Evolutionary conservation across 2,888 invertebrate genomes (phyloP), one percentile per base, ranked within the genome.

Genomic region (Spialia ferax): DNA sequence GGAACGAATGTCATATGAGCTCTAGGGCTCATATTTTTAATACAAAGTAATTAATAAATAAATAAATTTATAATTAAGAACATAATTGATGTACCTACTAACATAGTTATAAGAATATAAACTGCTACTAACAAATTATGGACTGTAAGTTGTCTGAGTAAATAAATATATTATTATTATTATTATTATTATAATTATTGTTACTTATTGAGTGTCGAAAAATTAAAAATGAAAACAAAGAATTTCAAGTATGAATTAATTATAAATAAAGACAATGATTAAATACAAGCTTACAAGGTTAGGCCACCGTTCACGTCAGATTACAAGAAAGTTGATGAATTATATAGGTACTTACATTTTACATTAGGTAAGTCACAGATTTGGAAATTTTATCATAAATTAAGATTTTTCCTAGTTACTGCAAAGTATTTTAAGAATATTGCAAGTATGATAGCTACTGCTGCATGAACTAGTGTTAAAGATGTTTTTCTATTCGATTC

Each of bases 161-260:
- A n/a, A n/a, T n/a, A n/a, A 56, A 56, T 18, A 56, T 56, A 32
- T 56, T n/a, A 26, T 1, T 50, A 50, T 50, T 10, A 22, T 50
- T n/a, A n/a, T n/a, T n/a, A n/a, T n/a, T n/a, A n/a, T n/a, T n/a
- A n/a, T n/a, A n/a, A n/a, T n/a, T n/a, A n/a, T n/a, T n/a, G n/a
- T n/a, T n/a, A n/a, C n/a, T n/a, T n/a, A 23, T 8, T 20, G 22
- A 23, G 22, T 3, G 23, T 5, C 15, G 15, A 8, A 48, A 20
- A 20, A 20, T 50, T 13, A 23, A 6, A 26, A 26, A 26, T 6
- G 3, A 7, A 26, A 10, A 50, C 13, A 48, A 18, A 20, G 1
- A 20, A 48, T 20, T 8, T 20, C 8, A 48, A 48, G 38, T 38
- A 38, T 2, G 1, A 5, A 38, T 26, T 1, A 32, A 32, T n/a